These are phyloP conservation scores for Atopsyche davidsoni DNA, from an alignment of 1,140 invertebrate species.

Conservation along the genomic window DNA sequence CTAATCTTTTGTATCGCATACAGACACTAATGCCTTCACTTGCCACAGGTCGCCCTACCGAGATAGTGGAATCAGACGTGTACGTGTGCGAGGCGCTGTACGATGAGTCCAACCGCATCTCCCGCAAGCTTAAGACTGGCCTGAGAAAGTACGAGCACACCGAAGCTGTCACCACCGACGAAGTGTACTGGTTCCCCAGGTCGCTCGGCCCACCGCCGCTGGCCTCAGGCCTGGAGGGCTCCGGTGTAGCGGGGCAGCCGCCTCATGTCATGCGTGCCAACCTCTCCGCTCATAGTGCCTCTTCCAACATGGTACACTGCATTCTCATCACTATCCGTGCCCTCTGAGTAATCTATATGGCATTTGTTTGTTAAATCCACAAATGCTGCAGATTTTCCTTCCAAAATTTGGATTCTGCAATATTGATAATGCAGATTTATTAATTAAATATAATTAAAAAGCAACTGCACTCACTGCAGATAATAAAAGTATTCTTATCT, in stretches of 20 bases:
- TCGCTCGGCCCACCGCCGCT: constrained; percentile 41
- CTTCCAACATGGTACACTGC: constrained; percentile 23
- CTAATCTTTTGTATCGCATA: not conserved
- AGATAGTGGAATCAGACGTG: constrained; percentile 87
- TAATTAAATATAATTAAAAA: too few relatives aligned
- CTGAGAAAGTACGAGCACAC: constrained; percentile 80
- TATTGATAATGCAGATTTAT: too few relatives aligned
- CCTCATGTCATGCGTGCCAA: constrained; percentile 22
- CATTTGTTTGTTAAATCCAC: too few relatives aligned
- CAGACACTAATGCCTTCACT: not conserved
- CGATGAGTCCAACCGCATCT: constrained; percentile 78
- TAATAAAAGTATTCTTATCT: too few relatives aligned
- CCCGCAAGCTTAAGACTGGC: constrained; percentile 68
- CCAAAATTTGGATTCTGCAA: too few relatives aligned
- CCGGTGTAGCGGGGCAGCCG: constrained; percentile 5
- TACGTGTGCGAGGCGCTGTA: constrained; percentile 93
- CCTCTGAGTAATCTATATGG: too few relatives aligned
- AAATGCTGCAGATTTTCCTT: too few relatives aligned
- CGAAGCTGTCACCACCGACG: constrained; percentile 81
- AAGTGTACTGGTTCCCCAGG: constrained; percentile 54
- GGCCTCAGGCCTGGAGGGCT: constrained; percentile 35
- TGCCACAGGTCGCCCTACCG: constrained; percentile 77
- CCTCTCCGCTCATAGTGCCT: constrained; percentile 6
- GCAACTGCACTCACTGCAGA: too few relatives aligned
- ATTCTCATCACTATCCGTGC: too few relatives aligned